phyloP scores from a whole-genome alignment of 2,888 invertebrate species.

The Euspilapteryx auroguttella region DNA sequence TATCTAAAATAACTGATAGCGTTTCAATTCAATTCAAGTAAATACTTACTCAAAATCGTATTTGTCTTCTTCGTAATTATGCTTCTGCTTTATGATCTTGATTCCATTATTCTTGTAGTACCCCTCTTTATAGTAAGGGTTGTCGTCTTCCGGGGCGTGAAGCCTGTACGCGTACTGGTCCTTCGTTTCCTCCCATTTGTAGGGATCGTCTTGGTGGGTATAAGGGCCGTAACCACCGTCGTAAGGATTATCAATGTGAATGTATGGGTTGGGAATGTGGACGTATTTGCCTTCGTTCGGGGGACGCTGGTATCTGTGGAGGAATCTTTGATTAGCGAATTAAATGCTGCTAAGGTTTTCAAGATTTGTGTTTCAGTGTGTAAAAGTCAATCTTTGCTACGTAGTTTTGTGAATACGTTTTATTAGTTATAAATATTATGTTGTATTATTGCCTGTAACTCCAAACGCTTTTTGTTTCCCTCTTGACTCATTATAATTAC shows the following conservation, averaged over 20 bases:
- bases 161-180: constrained; percentile 33
- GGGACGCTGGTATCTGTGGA: constrained; percentile 39
- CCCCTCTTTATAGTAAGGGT: constrained; percentile 47
- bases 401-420: constrained; percentile 10
- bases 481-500: too few species aligned
- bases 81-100: constrained; percentile 48
- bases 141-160: constrained; percentile 27
- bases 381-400: constrained; percentile 1
- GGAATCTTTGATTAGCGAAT: constrained; percentile 5
- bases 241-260: constrained; percentile 52
- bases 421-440: too few species aligned
- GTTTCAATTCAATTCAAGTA: too few species aligned
- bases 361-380: too few species aligned
- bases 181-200: constrained; percentile 44
- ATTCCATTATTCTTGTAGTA: constrained; percentile 56
- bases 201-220: constrained; percentile 43
- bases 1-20: too few species aligned
- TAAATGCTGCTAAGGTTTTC: too few species aligned
- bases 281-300: constrained; percentile 51
- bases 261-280: constrained; percentile 55
- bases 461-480: too few species aligned
- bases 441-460: too few species aligned
- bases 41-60: constrained; percentile 56
- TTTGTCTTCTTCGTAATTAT: constrained; percentile 50
- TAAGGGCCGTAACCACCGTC: constrained; percentile 47